These are phyloP conservation scores for Hippasteria phrygiana DNA, from an alignment of 53 echinoderm and acorn worm genomes.

Conservation along the genomic window DNA sequence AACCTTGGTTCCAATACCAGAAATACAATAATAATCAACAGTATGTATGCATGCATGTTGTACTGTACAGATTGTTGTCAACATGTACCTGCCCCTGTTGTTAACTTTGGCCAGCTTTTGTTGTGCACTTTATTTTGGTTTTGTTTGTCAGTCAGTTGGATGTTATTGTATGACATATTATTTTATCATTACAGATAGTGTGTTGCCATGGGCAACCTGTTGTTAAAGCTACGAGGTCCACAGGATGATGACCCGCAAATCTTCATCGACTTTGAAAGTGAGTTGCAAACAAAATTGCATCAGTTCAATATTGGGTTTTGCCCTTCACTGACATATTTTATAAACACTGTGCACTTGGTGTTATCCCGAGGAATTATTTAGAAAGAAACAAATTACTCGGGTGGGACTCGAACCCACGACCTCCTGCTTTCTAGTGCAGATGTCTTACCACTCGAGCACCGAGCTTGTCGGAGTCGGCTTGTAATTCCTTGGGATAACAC, in stretches of 20 bases:
- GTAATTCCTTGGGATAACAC: no score
- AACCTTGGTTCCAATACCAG: no score
- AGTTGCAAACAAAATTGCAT: background rate
- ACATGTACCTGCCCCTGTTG: background rate
- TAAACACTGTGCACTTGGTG: no score
- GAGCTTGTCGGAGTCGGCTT: no score
- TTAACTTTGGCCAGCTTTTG: background rate
- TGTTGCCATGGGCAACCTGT: slow-evolving; percentile 90
- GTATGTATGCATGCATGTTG: background rate
- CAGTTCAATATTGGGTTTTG: background rate
- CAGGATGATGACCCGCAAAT: slow-evolving; percentile 82
- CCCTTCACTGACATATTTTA: no score
- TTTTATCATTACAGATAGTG: slow-evolving; percentile 18
- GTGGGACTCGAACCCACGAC: no score
- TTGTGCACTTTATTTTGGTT: background rate
- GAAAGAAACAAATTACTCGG: no score
- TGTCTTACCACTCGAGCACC: no score
- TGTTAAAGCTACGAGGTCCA: slow-evolving; percentile 73
- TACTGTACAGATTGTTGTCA: background rate
- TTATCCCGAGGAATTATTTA: no score
- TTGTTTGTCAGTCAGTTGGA: background rate
- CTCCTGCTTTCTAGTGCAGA: no score
- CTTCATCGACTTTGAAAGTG: slow-evolving; percentile 97
- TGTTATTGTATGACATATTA: background rate
- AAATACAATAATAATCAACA: no score